Evolutionary conservation across 1,140 invertebrate species (phyloP).

Genomic region (Caerostris darwini): DNA sequence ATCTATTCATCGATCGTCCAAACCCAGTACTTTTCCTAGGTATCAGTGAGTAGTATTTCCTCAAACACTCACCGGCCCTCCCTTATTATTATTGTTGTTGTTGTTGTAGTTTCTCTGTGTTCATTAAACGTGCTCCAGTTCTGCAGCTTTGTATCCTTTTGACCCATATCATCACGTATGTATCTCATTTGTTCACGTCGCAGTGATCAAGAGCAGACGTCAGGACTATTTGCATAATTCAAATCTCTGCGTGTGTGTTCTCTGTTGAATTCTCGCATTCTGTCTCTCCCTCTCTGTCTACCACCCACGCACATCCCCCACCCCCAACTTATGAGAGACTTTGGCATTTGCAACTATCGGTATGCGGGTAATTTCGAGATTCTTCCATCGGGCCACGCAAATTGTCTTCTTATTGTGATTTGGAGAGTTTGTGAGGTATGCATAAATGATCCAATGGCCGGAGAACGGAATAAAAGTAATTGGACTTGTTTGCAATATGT

Average conservation of each 20-base stretch:
- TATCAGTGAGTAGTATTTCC: not conserved
- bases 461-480: not conserved
- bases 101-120: conserved; percentile 11
- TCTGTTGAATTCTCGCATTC: no score
- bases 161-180: conserved; percentile 1
- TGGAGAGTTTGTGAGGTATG: not conserved
- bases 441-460: not conserved
- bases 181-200: conserved; percentile 38
- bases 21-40: not conserved
- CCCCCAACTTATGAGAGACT: not conserved
- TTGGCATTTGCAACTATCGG: conserved; percentile 3
- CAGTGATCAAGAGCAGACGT: conserved; percentile 52
- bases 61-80: not conserved
- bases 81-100: no score
- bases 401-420: not conserved
- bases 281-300: no score
- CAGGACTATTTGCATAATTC: conserved; percentile 44
- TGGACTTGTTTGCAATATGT: not conserved
- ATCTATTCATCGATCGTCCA: not conserved
- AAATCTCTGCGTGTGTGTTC: not conserved
- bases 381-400: not conserved
- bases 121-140: not conserved
- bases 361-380: conserved; percentile 11
- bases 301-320: not conserved
- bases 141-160: not conserved